Conservation (phyloP, 2,113 vertebrate species). For the Cynocephalus volans region DNA sequence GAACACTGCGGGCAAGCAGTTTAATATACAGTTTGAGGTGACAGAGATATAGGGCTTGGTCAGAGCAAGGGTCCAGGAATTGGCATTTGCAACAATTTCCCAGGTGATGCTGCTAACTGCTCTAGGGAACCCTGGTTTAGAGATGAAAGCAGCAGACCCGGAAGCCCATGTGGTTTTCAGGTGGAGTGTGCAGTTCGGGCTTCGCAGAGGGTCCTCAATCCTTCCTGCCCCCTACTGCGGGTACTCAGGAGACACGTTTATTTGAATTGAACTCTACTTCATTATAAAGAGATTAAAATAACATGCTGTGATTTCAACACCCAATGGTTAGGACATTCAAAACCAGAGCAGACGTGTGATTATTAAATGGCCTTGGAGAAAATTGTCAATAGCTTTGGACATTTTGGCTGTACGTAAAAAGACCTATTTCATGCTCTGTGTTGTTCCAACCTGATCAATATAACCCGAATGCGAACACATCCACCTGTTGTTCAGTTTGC, state of each 20-base stretch:
- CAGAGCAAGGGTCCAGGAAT: neutral
- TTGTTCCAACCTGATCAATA: neutral
- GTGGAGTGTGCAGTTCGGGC: neutral
- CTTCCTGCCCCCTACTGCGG: neutral
- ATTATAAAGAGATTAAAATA: conserved; percentile 80
- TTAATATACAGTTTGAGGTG: neutral
- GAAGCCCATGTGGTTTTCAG: neutral
- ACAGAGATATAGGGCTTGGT: neutral
- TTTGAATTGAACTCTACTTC: conserved; percentile 65
- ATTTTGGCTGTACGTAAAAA: conserved; percentile 39
- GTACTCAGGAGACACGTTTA: neutral
- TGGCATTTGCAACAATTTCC: neutral
- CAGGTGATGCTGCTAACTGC: neutral
- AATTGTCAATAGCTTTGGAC: conserved; percentile 61
- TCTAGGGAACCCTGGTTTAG: neutral
- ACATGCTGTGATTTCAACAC: conserved; percentile 63
- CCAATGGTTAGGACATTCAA: conserved; percentile 67
- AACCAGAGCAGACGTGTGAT: conserved; percentile 20
- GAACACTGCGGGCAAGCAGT: neutral
- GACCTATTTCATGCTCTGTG: neutral
- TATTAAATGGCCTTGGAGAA: conserved; percentile 70
- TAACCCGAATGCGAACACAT: neutral
- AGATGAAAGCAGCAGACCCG: neutral
- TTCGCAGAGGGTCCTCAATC: neutral
- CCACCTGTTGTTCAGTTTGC: conserved; percentile 72